phyloP scores from a whole-genome alignment of 1,140 invertebrate species.

The Drosophila carrolli region DNA sequence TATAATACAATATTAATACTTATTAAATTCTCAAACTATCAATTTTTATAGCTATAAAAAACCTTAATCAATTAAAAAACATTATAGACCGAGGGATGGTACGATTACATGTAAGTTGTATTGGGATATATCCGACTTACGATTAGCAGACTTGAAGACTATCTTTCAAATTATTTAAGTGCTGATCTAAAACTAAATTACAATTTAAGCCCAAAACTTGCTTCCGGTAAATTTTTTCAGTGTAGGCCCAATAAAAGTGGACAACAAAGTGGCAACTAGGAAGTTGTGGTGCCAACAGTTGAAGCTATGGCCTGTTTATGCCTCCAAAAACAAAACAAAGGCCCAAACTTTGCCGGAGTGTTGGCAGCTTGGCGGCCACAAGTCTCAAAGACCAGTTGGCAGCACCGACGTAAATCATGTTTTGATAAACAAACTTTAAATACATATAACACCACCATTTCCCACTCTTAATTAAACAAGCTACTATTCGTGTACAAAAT shows the following conservation, averaged over 20 bases:
- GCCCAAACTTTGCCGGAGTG: slow-evolving; percentile 10
- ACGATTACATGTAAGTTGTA: no score
- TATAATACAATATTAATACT: no score
- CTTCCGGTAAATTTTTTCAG: neutral
- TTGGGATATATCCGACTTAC: no score
- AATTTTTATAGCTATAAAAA: no score
- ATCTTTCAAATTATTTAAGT: no score
- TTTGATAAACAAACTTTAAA: slow-evolving; percentile 42
- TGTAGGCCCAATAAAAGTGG: neutral
- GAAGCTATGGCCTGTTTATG: slow-evolving; percentile 38
- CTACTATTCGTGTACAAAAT: slow-evolving; percentile 26
- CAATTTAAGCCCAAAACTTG: no score
- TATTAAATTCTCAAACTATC: no score
- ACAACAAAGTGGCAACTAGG: slow-evolving; percentile 3
- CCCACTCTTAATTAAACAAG: slow-evolving; percentile 39
- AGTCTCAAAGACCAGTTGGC: slow-evolving; percentile 17
- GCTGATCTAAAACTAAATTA: no score
- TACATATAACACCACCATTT: slow-evolving; percentile 41
- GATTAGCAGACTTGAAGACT: no score
- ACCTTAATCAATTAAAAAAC: no score
- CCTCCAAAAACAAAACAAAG: slow-evolving; percentile 10
- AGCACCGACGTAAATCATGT: slow-evolving; percentile 8
- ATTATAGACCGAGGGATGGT: no score
- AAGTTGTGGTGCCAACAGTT: slow-evolving; percentile 32
- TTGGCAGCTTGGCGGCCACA: slow-evolving; percentile 21